phyloP scores from a whole-genome alignment of 2,797 vertebrate species.

The Gambelia wislizenii region DNA sequence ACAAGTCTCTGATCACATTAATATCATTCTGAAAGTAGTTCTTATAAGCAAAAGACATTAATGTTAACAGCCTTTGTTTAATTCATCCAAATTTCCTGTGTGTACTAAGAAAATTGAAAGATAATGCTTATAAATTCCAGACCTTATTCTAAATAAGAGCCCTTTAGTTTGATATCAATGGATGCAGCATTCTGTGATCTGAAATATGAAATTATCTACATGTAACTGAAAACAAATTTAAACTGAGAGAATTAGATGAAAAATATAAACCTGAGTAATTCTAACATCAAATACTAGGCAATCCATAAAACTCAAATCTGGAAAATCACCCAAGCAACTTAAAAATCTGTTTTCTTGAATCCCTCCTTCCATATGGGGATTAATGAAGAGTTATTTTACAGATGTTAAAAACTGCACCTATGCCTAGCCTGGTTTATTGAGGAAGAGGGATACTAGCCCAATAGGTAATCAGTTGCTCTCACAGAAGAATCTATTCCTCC shows the following conservation, averaged over 20 bases:
- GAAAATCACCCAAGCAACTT: neutral
- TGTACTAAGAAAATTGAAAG: neutral
- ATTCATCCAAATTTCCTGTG: neutral
- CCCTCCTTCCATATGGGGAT: neutral
- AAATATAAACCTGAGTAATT: neutral
- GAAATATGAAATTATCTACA: slow-evolving; percentile 7
- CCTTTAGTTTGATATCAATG: neutral
- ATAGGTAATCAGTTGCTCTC: neutral
- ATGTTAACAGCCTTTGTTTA: neutral
- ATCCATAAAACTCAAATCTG: neutral
- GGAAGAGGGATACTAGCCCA: neutral
- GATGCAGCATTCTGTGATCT: neutral
- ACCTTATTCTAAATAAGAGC: neutral
- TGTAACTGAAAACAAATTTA: neutral
- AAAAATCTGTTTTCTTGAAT: neutral
- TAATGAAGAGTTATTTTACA: no score
- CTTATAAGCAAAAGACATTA: neutral
- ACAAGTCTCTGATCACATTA: neutral
- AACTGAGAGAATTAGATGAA: neutral
- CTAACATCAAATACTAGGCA: neutral
- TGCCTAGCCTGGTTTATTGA: neutral
- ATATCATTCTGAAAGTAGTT: neutral
- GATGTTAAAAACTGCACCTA: neutral
- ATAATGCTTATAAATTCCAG: neutral
- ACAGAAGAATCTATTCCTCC: neutral